Conservation (phyloP, 2,797 vertebrate species). For the Adrianichthys oophorus region DNA sequence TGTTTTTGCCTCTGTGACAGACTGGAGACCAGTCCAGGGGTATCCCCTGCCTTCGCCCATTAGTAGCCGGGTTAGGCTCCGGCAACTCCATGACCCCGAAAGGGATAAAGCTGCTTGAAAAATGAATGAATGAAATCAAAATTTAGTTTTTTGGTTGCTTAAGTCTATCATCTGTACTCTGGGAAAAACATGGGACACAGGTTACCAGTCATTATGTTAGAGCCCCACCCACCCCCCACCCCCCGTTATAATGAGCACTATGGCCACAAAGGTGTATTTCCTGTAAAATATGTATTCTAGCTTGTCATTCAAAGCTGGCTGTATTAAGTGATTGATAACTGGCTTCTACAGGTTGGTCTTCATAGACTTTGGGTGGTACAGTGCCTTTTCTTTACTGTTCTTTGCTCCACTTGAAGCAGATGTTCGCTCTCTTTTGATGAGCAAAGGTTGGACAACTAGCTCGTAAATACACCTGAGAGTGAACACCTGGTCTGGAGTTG, state of each 20-base stretch:
- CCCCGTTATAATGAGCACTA: conserved; percentile 78
- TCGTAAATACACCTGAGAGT: conserved; percentile 54
- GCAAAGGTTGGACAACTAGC: conserved; percentile 47
- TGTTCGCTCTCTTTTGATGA: conserved; percentile 72
- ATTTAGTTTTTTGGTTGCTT: too few relatives aligned
- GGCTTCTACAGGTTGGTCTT: conserved; percentile 74
- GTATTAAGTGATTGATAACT: conserved; percentile 75
- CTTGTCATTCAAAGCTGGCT: conserved; percentile 58
- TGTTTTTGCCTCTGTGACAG: too few relatives aligned
- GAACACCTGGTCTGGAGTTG: conserved; percentile 69
- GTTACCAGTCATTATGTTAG: too few relatives aligned
- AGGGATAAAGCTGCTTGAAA: too few relatives aligned
- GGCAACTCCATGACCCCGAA: too few relatives aligned
- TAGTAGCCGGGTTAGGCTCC: too few relatives aligned
- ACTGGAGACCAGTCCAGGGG: too few relatives aligned
- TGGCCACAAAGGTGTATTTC: conserved; percentile 79
- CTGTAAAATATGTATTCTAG: conserved; percentile 80
- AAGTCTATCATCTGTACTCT: too few relatives aligned
- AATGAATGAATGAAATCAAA: too few relatives aligned
- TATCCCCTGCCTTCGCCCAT: too few relatives aligned
- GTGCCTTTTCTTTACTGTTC: conserved; percentile 35
- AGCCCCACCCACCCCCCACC: too few relatives aligned
- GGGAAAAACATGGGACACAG: too few relatives aligned
- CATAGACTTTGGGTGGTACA: conserved; percentile 44
- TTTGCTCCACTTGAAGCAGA: conserved; percentile 32